phyloP scores from a whole-genome alignment of 2,888 invertebrate genomes.

The Trissolcus japonicus region DNA sequence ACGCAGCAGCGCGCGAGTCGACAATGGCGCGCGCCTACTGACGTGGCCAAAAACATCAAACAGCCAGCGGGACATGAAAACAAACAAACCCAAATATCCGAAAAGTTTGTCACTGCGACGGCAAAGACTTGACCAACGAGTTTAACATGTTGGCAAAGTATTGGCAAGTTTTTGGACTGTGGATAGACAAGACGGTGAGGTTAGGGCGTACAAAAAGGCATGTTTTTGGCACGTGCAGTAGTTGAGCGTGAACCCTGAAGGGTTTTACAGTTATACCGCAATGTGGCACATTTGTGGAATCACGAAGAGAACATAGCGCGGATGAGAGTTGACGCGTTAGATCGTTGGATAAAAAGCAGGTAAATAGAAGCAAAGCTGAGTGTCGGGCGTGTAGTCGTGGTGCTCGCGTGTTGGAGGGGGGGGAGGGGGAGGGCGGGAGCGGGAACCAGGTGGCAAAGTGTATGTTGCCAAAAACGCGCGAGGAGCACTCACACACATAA shows the following conservation, averaged over 20 bases:
- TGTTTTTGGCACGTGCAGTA: slow-evolving; percentile 75
- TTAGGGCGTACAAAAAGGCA: slow-evolving; percentile 63
- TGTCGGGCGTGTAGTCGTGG: background rate
- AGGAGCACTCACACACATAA: background rate
- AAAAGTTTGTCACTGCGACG: background rate
- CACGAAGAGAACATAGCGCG: slow-evolving; percentile 70
- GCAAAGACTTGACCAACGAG: too few relatives aligned
- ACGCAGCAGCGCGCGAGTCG: slow-evolving; percentile 58
- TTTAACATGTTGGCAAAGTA: too few relatives aligned
- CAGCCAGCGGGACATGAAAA: slow-evolving; percentile 56
- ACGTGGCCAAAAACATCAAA: slow-evolving; percentile 72
- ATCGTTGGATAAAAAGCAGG: slow-evolving; percentile 6
- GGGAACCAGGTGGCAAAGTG: background rate
- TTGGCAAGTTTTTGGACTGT: too few relatives aligned
- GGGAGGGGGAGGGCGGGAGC: background rate
- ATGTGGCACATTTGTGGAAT: slow-evolving; percentile 77
- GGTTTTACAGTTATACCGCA: slow-evolving; percentile 77
- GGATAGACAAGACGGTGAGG: background rate
- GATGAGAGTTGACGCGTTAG: slow-evolving; percentile 48
- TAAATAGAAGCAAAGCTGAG: background rate
- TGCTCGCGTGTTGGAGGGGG: background rate
- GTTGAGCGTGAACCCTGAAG: slow-evolving; percentile 75
- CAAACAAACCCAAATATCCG: slow-evolving; percentile 17
- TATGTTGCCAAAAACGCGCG: slow-evolving; percentile 9
- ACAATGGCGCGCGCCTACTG: slow-evolving; percentile 73